Evolutionary conservation across 1,140 invertebrate species (phyloP).

Genomic region (Physella acuta): DNA sequence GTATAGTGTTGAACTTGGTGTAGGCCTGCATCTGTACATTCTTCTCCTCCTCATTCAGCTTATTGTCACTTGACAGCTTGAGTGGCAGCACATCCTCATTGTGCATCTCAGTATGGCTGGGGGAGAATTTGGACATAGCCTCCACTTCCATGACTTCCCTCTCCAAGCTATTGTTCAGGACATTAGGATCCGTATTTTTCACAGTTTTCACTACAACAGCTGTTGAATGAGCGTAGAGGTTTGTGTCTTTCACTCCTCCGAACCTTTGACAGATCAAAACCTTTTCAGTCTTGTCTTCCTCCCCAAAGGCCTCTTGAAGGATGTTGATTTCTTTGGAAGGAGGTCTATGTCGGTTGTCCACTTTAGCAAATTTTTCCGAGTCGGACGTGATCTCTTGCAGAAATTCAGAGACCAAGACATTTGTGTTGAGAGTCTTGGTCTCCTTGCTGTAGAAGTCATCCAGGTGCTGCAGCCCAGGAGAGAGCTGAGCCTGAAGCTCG

Average conservation of each 20-base stretch:
- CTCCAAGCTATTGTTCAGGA: constrained; percentile 29
- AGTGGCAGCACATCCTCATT: neutral
- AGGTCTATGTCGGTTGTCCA: constrained; percentile 40
- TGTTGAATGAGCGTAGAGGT: constrained; percentile 12
- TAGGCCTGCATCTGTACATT: constrained; percentile 52
- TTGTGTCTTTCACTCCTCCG: constrained; percentile 8
- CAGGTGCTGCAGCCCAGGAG: constrained; percentile 48
- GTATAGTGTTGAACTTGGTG: constrained; percentile 47
- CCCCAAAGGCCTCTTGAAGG: constrained; percentile 30
- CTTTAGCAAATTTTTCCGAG: constrained; percentile 68
- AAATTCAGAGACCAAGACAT: constrained; percentile 65
- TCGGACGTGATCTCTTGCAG: constrained; percentile 63
- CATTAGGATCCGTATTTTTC: constrained; percentile 17
- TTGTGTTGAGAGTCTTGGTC: constrained; percentile 69
- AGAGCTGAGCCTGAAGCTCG: neutral
- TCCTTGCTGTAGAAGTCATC: constrained; percentile 68
- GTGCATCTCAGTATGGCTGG: neutral
- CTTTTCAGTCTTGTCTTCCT: constrained; percentile 33
- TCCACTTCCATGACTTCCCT: constrained; percentile 9
- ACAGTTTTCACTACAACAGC: constrained; percentile 8
- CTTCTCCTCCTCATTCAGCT: constrained; percentile 50
- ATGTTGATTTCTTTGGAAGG: constrained; percentile 30
- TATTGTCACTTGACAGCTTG: constrained; percentile 6
- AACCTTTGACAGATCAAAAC: constrained; percentile 25
- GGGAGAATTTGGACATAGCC: constrained; percentile 5